Percentiles rank a stretch among this genome's conserved stretches.
Conservation (phyloP, 2,888 invertebrate species). For the Neelides folsomi region DNA sequence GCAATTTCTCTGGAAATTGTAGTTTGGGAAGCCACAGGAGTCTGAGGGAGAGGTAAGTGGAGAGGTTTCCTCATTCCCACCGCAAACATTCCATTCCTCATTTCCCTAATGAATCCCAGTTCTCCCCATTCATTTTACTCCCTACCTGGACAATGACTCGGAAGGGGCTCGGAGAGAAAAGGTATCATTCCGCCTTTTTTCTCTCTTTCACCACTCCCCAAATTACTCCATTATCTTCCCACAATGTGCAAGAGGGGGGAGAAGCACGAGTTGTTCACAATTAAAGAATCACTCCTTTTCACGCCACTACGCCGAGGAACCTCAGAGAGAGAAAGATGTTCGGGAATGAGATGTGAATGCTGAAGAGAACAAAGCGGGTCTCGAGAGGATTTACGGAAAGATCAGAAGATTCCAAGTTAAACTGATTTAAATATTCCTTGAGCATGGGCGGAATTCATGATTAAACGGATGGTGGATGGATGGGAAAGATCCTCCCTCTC, state of each 20-base stretch:
- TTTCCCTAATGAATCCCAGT: background rate
- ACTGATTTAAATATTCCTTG: constrained; percentile 25
- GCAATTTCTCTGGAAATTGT: background rate
- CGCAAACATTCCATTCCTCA: constrained; percentile 4
- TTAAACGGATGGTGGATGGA: background rate
- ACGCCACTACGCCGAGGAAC: too few relatives aligned
- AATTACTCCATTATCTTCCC: too few relatives aligned
- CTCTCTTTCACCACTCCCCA: too few relatives aligned
- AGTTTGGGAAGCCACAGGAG: too few relatives aligned
- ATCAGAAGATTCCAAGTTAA: constrained; percentile 19
- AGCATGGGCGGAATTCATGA: constrained; percentile 19
- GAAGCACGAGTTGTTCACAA: too few relatives aligned
- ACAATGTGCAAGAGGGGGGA: too few relatives aligned
- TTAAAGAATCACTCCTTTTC: too few relatives aligned
- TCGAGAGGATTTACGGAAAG: constrained; percentile 16
- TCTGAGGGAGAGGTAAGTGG: too few relatives aligned
- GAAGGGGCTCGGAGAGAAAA: too few relatives aligned
- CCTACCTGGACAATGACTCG: background rate
- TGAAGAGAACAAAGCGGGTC: constrained; percentile 16
- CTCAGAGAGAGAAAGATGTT: constrained; percentile 2
- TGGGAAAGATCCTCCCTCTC: background rate
- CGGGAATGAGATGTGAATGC: constrained; percentile 21
- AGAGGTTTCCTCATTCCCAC: constrained; percentile 1
- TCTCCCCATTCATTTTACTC: background rate
- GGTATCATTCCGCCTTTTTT: too few relatives aligned